phyloP scores from a whole-genome alignment of 2,888 invertebrate species.

The Notocelia uddmanniana region DNA sequence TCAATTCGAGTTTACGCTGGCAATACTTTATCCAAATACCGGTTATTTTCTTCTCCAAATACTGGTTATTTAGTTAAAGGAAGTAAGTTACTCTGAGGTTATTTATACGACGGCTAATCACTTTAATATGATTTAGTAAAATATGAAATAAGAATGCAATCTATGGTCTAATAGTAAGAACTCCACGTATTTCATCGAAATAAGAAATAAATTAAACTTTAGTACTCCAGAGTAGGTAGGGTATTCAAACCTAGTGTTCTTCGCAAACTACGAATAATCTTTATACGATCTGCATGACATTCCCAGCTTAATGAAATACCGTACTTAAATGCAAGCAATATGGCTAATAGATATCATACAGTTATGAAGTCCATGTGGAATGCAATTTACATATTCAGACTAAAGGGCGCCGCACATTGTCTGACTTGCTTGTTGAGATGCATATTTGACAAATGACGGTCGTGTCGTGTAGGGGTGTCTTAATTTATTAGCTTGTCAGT shows the following conservation, averaged over 20 bases:
- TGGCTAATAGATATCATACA: slow-evolving; percentile 44
- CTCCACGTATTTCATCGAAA: neutral
- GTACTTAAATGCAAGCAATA: slow-evolving; percentile 44
- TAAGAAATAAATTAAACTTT: slow-evolving; percentile 26
- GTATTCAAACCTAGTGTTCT: slow-evolving; percentile 27
- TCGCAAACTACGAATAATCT: slow-evolving; percentile 36
- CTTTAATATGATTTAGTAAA: neutral
- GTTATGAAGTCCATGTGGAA: slow-evolving; percentile 40
- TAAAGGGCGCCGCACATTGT: slow-evolving; percentile 45
- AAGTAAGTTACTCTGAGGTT: no score
- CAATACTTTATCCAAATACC: neutral
- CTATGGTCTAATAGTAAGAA: no score
- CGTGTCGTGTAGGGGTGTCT: neutral
- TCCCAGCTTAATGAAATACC: slow-evolving; percentile 43
- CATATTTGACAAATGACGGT: slow-evolving; percentile 23
- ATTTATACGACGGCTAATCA: neutral
- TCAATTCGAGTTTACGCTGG: slow-evolving; percentile 24
- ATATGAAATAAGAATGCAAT: neutral
- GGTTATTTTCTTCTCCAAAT: no score
- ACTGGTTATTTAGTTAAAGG: no score
- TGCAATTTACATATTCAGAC: slow-evolving; percentile 46
- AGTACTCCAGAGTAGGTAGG: slow-evolving; percentile 3
- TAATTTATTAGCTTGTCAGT: neutral
- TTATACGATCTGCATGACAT: slow-evolving; percentile 37
- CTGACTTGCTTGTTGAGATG: slow-evolving; percentile 12